phyloP scores from a whole-genome alignment of 2,797 vertebrate genomes.

The Schizopygopsis malacanthus region DNA sequence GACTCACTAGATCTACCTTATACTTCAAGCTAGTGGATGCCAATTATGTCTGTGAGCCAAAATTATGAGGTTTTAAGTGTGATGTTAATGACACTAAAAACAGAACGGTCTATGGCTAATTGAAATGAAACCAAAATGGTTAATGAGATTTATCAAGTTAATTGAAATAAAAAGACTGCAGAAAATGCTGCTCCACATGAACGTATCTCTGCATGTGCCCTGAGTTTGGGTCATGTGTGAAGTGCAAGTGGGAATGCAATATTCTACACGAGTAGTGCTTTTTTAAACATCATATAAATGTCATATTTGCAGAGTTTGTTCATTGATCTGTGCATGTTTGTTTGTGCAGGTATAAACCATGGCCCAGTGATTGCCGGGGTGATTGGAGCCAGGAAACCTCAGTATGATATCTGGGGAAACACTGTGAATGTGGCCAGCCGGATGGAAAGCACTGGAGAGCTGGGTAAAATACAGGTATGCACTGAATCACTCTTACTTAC shows the following conservation, averaged over 20 bases:
- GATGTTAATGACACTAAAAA: not conserved
- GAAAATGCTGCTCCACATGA: not conserved
- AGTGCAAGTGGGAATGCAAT: no score
- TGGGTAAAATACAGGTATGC: constrained; percentile 95
- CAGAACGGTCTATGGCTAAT: not conserved
- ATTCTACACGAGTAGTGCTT: not conserved
- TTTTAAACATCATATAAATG: not conserved
- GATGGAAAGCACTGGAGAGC: constrained; percentile 97
- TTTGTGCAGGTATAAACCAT: constrained; percentile 90
- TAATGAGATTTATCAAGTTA: not conserved
- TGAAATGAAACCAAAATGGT: not conserved
- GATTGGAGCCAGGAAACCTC: constrained; percentile 96
- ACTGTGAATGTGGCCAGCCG: constrained; percentile 96
- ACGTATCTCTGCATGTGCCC: not conserved
- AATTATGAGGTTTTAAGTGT: not conserved
- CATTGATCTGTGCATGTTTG: not conserved
- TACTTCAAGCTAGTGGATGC: not conserved
- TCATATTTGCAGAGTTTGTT: not conserved
- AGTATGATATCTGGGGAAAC: constrained; percentile 99
- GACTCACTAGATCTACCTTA: not conserved
- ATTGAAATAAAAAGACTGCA: not conserved
- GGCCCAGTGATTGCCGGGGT: constrained; percentile 97
- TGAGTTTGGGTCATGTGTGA: not conserved
- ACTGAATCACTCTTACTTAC: not conserved
- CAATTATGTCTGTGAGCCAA: not conserved